Base-by-base conservation (phyloP, 1,140 invertebrate species). In the Idris sp. region DNA sequence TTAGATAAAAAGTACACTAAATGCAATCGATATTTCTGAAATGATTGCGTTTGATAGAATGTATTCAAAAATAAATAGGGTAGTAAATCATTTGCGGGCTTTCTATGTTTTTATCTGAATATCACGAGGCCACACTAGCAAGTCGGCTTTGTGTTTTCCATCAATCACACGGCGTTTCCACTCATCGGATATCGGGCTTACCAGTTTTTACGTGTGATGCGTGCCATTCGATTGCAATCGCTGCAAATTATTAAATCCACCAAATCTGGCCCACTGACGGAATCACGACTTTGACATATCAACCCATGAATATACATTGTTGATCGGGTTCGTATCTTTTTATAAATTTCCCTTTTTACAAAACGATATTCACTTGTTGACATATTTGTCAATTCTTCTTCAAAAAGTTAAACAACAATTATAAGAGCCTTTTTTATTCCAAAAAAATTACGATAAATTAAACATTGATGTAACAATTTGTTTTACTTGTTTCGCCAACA, bases 61-160 rank as follows among this genome's bases (percentile, higher is more conserved):
- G 48, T 53, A 67, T 78, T 56, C 72, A 77, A 80, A 69, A 71
- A 65, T 78, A 80, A 77, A 82, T 71, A 81, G 81, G 76, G 78
- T 79, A 79, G 79, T 81, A 85, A 86, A 86, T 84, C 81, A 76
- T 84, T 85, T 83, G 83, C 73, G 81, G 83, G 76, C 74, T 84
- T 86, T 85, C 83, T 84, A 83, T 84, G 77, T 83, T 85, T 85
- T 84, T 84, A 84, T 85, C 83, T 81, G 73, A 78, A 83, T 82
- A 81, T 80, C 74, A 76, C 56, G 46, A 77, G 74, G 51, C 61
- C 48, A 51, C 67, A 65, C 69, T 48, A 68, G 49, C 38, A 44
- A 54, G 71, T 71, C 68, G 41, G 79, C 83, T 83, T 86, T 84
- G 79, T 83, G 80, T 82, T 84, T 84, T 81, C 84, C 83, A 86